Conservation (phyloP, 2,888 invertebrate genomes). For the Zootermopsis nevadensis region DNA sequence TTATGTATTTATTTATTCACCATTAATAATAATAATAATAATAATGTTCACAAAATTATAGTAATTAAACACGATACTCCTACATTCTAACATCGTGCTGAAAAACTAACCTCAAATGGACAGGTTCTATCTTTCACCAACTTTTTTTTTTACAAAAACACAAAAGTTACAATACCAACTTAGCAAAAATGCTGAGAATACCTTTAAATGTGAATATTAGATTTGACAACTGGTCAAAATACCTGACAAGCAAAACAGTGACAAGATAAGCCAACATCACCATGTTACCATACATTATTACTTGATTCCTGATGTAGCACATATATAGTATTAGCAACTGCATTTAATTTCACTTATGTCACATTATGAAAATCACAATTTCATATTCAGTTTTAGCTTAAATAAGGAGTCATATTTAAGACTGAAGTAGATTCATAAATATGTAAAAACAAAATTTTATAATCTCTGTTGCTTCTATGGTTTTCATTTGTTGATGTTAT, state of each 20-base stretch:
- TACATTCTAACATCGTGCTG: slow-evolving; percentile 36
- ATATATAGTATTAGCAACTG: not conserved
- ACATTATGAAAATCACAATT: not conserved
- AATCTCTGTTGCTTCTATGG: not conserved
- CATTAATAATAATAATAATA: not conserved
- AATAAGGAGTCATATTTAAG: not conserved
- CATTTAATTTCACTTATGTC: not conserved
- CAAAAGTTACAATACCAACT: slow-evolving; percentile 6
- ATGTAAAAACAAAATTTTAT: not conserved
- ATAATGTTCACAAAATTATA: slow-evolving; percentile 12
- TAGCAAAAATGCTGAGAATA: not conserved
- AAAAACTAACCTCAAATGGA: slow-evolving; percentile 24
- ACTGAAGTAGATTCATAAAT: not conserved
- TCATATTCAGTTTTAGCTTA: not conserved
- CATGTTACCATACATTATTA: not conserved
- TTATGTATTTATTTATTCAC: not conserved
- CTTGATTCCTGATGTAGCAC: not conserved
- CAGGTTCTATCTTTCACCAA: slow-evolving; percentile 5
- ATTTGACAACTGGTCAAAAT: not conserved
- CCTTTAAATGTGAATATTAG: not conserved
- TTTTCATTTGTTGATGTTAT: not conserved
- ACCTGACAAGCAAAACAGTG: not conserved
- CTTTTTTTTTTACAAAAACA: slow-evolving; percentile 1
- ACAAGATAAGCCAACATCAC: not conserved
- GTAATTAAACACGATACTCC: slow-evolving; percentile 20